Percentiles rank a stretch among this genome's conserved stretches.
phyloP scores from a whole-genome alignment of 2,888 invertebrate species.

The Lymantria dispar region DNA sequence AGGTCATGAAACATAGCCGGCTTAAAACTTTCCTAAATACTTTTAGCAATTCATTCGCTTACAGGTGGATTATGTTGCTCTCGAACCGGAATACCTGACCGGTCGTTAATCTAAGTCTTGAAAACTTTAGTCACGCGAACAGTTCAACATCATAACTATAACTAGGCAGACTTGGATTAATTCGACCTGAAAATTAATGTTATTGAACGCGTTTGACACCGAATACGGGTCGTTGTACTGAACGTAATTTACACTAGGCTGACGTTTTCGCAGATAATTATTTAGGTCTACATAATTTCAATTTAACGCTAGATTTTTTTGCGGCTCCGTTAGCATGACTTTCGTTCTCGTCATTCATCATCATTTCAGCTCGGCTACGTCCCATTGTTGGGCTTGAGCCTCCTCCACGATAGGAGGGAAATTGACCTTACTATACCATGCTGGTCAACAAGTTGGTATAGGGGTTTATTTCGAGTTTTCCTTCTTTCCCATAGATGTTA shows the following conservation, averaged over 20 bases:
- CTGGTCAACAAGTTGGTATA: no score
- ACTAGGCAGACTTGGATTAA: conserved; percentile 12
- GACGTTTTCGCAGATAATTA: conserved; percentile 13
- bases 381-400: no score
- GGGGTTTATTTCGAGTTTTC: no score
- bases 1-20: no score
- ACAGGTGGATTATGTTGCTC: conserved; percentile 20
- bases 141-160: conserved; percentile 19
- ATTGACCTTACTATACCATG: no score
- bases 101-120: conserved; percentile 33
- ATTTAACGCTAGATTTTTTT: neutral
- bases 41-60: conserved; percentile 13
- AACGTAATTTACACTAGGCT: conserved; percentile 15
- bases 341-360: no score
- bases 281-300: neutral
- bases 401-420: no score
- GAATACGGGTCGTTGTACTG: conserved; percentile 21
- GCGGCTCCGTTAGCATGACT: neutral
- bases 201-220: conserved; percentile 37
- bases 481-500: no score
- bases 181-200: conserved; percentile 36
- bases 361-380: no score
- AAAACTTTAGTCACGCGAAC: conserved; percentile 45
- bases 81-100: conserved; percentile 28
- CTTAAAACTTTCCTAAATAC: conserved; percentile 13